Percentiles rank a stretch among this genome's conserved stretches.
These are phyloP conservation scores for Hydropsyche betteni DNA, from an alignment of 2,888 invertebrate species.

Conservation along the genomic window DNA sequence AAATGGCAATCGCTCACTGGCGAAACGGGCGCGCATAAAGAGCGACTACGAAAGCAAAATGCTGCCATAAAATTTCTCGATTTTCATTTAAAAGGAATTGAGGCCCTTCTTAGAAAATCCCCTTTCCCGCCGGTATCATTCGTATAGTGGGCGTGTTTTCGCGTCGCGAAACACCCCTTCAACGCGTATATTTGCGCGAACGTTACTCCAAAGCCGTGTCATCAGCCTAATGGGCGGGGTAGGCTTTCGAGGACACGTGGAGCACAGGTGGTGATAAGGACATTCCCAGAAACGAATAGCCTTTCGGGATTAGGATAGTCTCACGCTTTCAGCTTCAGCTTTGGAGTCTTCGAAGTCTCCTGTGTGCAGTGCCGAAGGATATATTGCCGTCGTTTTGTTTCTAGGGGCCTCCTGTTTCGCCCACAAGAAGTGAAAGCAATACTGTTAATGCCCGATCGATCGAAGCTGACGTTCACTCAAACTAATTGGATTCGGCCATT, in stretches of 20 bases:
- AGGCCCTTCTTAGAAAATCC: too few species aligned
- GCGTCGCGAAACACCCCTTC: too few species aligned
- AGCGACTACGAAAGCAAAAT: too few species aligned
- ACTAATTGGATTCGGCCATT: conserved; percentile 21
- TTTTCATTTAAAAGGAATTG: too few species aligned
- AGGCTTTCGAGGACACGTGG: conserved; percentile 2
- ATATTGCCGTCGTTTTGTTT: too few species aligned
- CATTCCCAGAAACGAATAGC: conserved; percentile 32
- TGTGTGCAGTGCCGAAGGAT: too few species aligned
- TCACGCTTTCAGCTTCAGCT: not conserved
- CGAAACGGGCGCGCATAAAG: too few species aligned
- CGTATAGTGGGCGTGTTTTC: too few species aligned
- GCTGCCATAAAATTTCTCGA: too few species aligned
- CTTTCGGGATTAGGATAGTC: conserved; percentile 20
- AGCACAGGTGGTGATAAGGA: conserved; percentile 38
- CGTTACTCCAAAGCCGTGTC: conserved; percentile 21
- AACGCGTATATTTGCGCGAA: conserved; percentile 3
- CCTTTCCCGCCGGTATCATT: too few species aligned
- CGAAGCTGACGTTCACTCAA: not conserved
- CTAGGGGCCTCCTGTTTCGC: too few species aligned
- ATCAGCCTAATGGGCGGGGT: conserved; percentile 17
- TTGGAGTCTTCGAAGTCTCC: not conserved
- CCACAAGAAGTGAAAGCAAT: not conserved
- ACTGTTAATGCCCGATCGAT: not conserved
- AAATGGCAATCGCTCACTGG: too few species aligned